Conservation (phyloP, 1,140 invertebrate genomes). For the Trypoxylus dichotomus region DNA sequence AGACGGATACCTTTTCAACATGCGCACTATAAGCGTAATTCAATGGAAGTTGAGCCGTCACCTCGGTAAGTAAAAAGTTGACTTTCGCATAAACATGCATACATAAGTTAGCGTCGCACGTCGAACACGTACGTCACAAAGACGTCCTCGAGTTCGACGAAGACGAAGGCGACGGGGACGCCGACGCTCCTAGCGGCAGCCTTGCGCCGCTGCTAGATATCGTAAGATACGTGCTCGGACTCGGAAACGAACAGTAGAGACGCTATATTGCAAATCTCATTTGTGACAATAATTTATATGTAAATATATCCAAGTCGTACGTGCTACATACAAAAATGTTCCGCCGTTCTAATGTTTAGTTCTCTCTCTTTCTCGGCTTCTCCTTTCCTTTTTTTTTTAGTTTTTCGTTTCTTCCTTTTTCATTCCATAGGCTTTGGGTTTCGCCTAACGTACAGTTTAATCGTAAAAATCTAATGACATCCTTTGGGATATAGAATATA, state of each 20-base stretch:
- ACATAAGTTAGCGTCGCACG: slow-evolving; percentile 26
- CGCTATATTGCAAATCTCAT: slow-evolving; percentile 53
- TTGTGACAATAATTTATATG: slow-evolving; percentile 53
- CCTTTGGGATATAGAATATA: too few species aligned
- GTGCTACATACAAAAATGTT: slow-evolving; percentile 47
- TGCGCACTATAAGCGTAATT: slow-evolving; percentile 31
- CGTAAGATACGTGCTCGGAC: slow-evolving; percentile 45
- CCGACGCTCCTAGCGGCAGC: slow-evolving; percentile 36
- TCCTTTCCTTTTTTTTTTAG: not conserved
- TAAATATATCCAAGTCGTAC: slow-evolving; percentile 49
- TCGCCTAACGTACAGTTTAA: not conserved
- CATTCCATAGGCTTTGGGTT: not conserved
- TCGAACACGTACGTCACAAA: slow-evolving; percentile 32
- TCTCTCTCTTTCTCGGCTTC: not conserved
- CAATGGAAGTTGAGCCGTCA: slow-evolving; percentile 35
- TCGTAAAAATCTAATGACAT: too few species aligned
- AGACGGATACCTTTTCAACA: slow-evolving; percentile 31
- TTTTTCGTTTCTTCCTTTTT: not conserved
- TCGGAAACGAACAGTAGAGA: slow-evolving; percentile 39
- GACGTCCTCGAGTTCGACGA: slow-evolving; percentile 22
- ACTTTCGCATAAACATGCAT: slow-evolving; percentile 16
- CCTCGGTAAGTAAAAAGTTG: slow-evolving; percentile 35
- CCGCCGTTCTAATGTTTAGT: slow-evolving; percentile 1
- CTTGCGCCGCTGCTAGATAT: slow-evolving; percentile 41
- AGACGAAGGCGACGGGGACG: not conserved